A percentile compares a stretch with the other conserved stretches of the same genome.
Conservation (phyloP, 2,888 invertebrate genomes). For the Caenorhabditis angaria region DNA sequence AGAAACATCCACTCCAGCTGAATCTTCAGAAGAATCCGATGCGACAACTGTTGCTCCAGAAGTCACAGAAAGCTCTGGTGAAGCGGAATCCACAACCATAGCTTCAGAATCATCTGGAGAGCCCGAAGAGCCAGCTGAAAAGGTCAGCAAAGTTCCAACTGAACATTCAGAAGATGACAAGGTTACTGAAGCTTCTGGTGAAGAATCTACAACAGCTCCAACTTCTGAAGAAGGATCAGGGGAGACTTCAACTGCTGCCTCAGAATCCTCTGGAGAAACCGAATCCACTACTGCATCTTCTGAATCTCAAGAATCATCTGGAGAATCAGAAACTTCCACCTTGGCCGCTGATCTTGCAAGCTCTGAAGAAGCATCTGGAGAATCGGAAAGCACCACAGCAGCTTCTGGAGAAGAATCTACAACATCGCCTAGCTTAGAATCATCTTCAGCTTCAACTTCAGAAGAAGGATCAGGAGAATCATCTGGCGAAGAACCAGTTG, state of each 20-base stretch:
- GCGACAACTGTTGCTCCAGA: neutral
- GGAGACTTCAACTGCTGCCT: constrained; percentile 12
- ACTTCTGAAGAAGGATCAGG: constrained; percentile 10
- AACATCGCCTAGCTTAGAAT: neutral
- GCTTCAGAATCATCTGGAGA: constrained; percentile 6
- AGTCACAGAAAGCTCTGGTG: constrained; percentile 13
- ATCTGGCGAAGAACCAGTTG: neutral
- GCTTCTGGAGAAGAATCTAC: constrained; percentile 16
- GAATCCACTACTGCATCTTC: constrained; percentile 9
- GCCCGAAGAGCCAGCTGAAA: neutral
- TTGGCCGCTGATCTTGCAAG: neutral
- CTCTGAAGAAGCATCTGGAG: constrained; percentile 4
- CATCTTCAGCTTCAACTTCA: constrained; percentile 4
- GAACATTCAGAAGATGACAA: neutral
- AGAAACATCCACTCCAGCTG: constrained; percentile 18
- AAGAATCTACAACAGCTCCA: constrained; percentile 14
- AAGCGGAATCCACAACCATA: constrained; percentile 3
- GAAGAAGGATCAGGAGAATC: constrained; percentile 12
- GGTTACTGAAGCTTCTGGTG: neutral
- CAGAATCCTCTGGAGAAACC: constrained; percentile 16
- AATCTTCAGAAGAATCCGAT: constrained; percentile 8
- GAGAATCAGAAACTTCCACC: constrained; percentile 3
- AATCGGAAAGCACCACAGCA: constrained; percentile 10
- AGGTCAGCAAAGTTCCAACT: constrained; percentile 16
- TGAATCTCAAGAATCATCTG: constrained; percentile 9